These are phyloP conservation scores for Plagodis dolabraria DNA, from an alignment of 2,888 invertebrate genomes.

Conservation along the genomic window DNA sequence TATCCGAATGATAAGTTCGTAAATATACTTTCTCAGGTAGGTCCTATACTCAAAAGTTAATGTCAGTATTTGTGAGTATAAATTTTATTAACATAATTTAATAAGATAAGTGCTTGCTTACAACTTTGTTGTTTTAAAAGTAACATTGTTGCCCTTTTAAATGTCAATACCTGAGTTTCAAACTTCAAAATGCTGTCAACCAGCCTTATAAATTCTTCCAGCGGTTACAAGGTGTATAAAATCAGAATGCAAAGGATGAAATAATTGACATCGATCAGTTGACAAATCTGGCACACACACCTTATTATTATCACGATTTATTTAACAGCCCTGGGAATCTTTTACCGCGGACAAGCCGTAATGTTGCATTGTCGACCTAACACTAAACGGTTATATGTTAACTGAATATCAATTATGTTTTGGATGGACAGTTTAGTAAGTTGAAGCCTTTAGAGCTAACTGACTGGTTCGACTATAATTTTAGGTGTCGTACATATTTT, in stretches of 20 bases:
- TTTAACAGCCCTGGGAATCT: slow-evolving; percentile 64
- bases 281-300: slow-evolving; percentile 62
- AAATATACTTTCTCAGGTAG: slow-evolving; percentile 7
- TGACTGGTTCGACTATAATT: no score
- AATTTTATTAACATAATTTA: no score
- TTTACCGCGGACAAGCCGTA: slow-evolving; percentile 50
- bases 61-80: neutral
- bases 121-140: no score
- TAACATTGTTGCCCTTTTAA: no score
- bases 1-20: slow-evolving; percentile 48
- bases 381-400: slow-evolving; percentile 51
- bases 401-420: slow-evolving; percentile 55
- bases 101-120: no score
- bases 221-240: slow-evolving; percentile 18
- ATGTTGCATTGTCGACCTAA: slow-evolving; percentile 48
- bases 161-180: no score
- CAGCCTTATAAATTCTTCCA: no score
- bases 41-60: slow-evolving; percentile 6
- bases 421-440: slow-evolving; percentile 7
- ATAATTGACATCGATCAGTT: slow-evolving; percentile 59
- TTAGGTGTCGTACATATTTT: slow-evolving; percentile 9
- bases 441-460: no score
- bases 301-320: slow-evolving; percentile 63
- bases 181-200: no score
- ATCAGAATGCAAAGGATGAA: slow-evolving; percentile 68